Conservation (phyloP, 2,113 vertebrate species). For the Lepisosteus oculatus region DNA sequence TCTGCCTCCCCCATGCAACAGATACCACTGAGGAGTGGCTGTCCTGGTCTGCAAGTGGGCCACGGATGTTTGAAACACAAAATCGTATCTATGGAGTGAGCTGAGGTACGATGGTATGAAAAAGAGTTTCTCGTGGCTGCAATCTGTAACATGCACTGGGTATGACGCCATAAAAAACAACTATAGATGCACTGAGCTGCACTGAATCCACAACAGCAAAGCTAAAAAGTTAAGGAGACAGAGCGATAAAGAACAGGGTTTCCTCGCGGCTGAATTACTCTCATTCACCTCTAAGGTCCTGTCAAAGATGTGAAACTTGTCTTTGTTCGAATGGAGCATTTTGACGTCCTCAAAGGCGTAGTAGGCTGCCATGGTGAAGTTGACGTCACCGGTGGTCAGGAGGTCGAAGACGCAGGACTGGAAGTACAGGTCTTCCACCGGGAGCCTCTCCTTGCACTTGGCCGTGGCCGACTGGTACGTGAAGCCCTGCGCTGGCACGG, state of each 20-base stretch:
- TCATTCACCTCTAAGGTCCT: constrained; percentile 56
- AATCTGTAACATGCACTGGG: constrained; percentile 9
- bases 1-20: background rate
- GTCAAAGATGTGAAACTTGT: constrained; percentile 85
- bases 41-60: no score
- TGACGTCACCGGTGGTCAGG: constrained; percentile 88
- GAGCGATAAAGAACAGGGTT: constrained; percentile 3
- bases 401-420: constrained; percentile 96
- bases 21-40: no score
- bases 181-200: constrained; percentile 61
- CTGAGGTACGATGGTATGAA: constrained; percentile 15
- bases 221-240: constrained; percentile 41
- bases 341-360: constrained; percentile 94
- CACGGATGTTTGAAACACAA: no score
- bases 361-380: constrained; percentile 97
- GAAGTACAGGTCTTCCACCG: constrained; percentile 93
- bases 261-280: constrained; percentile 5
- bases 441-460: constrained; percentile 91
- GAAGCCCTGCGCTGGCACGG: constrained; percentile 50
- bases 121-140: constrained; percentile 18
- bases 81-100: background rate
- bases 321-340: constrained; percentile 90
- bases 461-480: constrained; percentile 78
- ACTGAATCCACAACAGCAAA: constrained; percentile 57
- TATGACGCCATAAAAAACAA: constrained; percentile 23